Base-by-base conservation (phyloP, 2,888 invertebrate species). In the Idaea biselata region DNA sequence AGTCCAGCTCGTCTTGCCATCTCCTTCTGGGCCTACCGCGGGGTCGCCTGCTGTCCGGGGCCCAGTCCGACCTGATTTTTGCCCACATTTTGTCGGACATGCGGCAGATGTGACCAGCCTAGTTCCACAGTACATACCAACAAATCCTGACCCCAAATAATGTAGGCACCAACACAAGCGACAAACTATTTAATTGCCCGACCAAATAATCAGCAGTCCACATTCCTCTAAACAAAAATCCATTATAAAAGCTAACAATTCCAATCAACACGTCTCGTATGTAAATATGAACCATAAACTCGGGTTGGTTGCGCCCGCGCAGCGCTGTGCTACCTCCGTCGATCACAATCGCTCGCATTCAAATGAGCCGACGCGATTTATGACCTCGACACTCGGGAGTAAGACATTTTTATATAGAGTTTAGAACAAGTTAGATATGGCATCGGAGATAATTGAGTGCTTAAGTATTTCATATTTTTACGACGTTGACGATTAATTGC, bases 291-390 rank as follows among this genome's bases (percentile, higher is more conserved):
- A 56, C 76, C 73, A 78, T 79, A 82, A 80, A 76, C 74, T 67
- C 69, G 73, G 71, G 71, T 68, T 76, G 80, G 78, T 75, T 71
- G 80, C 78, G 79, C 81, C 73, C 75, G 83, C 83, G 84, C 83
- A 76, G 68, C 54, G 54, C n/a, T 62, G 32, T 11, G 32, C 44
- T 44, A 44, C 44, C 44, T 44, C 69, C 78, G 83, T 88, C 87
- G 91, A 91, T 91, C 91, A 89, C 89, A 89, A 91, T 91, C 90
- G 84, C 76, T 70, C 81, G 83, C 83, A 90, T 91, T 89, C 85
- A 89, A 91, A 91, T 91, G 90, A 90, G 88, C 78, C 75, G 74
- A 74, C 68, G 68, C 77, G 84, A 91, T 91, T 91, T 91, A 91
- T 89, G 88, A 87, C 80, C 78, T 66, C 75, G 70, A 68, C 69